Evolutionary conservation across 2,888 invertebrate genomes (phyloP).

Genomic region (Eucera pruinosa): DNA sequence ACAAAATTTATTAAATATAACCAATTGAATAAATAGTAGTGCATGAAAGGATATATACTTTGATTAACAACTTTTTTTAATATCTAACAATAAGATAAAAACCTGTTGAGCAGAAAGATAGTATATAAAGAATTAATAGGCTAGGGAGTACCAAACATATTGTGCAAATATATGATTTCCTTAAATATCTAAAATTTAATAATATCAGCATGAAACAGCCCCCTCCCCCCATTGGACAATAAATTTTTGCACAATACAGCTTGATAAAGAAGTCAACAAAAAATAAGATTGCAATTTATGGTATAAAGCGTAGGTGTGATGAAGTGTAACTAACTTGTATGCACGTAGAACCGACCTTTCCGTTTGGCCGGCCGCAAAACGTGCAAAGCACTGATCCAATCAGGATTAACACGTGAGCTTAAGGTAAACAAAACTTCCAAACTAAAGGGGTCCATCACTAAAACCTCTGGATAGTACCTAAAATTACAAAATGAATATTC

Average conservation of each 20-base stretch:
- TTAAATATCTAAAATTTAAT: conserved; percentile 3
- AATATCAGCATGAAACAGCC: conserved; percentile 3
- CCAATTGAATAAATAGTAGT: conserved; percentile 21
- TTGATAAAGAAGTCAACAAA: conserved; percentile 43
- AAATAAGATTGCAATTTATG: conserved; percentile 66
- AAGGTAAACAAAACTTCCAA: conserved; percentile 96
- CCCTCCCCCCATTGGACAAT: neutral
- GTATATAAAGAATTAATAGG: conserved; percentile 49
- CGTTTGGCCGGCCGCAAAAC: conserved; percentile 89
- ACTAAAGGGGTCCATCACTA: conserved; percentile 98
- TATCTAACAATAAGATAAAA: conserved; percentile 10
- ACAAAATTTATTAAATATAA: conserved; percentile 20
- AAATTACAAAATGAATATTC: conserved; percentile 7
- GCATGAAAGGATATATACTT: conserved; percentile 10
- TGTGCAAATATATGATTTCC: conserved; percentile 28
- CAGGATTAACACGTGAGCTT: conserved; percentile 97
- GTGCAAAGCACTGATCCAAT: conserved; percentile 99
- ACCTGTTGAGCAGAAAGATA: conserved; percentile 38
- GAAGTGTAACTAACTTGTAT: conserved; percentile 84
- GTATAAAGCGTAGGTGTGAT: conserved; percentile 83
- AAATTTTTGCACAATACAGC: conserved; percentile 57
- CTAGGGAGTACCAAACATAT: conserved; percentile 57
- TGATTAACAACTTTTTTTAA: conserved; percentile 2
- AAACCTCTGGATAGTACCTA: conserved; percentile 97
- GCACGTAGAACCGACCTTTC: conserved; percentile 86